Evolutionary conservation across 2,888 invertebrate species (phyloP).

Genomic region (Argynnis bischoffii): DNA sequence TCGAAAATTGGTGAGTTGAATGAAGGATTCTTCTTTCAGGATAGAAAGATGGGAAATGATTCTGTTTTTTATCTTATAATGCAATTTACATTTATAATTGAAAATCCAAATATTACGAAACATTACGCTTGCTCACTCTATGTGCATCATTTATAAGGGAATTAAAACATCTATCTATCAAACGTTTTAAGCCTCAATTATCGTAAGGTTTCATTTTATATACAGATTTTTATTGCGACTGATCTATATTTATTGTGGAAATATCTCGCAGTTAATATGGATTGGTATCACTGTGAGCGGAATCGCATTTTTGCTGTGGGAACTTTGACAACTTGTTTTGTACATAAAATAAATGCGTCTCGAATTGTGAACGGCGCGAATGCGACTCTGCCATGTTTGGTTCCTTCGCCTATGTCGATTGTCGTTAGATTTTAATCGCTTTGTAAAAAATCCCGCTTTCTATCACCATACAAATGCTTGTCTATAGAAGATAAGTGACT

Average conservation of each 20-base stretch:
- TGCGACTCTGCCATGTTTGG: conserved; percentile 47
- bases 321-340: conserved; percentile 59
- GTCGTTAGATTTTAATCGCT: conserved; percentile 51
- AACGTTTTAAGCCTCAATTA: conserved; percentile 37
- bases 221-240: conserved; percentile 15
- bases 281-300: conserved; percentile 33
- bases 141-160: not conserved
- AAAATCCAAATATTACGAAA: not conserved
- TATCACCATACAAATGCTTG: conserved; percentile 46
- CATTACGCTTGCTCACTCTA: not conserved
- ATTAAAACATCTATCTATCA: conserved; percentile 5
- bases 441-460: conserved; percentile 55
- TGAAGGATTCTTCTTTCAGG: too few relatives aligned
- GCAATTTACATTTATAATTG: too few relatives aligned
- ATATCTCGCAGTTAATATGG: conserved; percentile 4
- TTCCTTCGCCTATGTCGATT: conserved; percentile 57
- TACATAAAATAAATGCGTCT: conserved; percentile 58
- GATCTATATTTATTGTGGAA: conserved; percentile 17
- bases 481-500: conserved; percentile 41
- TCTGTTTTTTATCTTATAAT: too few relatives aligned
- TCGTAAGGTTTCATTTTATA: conserved; percentile 31
- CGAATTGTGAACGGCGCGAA: conserved; percentile 52
- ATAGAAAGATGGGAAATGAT: too few relatives aligned
- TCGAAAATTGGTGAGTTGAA: too few relatives aligned
- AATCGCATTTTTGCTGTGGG: conserved; percentile 48